A percentile compares a stretch with the other conserved stretches of the same genome.
Evolutionary conservation across 1,140 invertebrate species (phyloP).

Genomic region (Holotrichia oblita): DNA sequence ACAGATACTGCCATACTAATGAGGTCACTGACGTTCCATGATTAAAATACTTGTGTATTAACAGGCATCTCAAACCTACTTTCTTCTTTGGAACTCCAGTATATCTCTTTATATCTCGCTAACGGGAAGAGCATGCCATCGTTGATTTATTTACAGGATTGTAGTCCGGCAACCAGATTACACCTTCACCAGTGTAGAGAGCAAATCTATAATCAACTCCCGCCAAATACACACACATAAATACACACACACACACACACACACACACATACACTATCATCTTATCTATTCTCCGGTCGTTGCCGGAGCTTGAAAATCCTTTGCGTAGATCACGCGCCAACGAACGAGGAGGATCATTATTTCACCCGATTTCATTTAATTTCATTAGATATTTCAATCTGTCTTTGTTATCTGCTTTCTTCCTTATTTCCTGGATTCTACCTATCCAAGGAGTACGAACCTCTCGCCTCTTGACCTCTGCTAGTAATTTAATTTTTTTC

Average conservation of each 20-base stretch:
- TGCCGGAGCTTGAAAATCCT: constrained; percentile 1
- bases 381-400: constrained; percentile 54
- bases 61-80: too few species aligned
- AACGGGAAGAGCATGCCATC: background rate
- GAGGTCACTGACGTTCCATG: too few species aligned
- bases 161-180: constrained; percentile 43
- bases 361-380: constrained; percentile 54
- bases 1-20: too few species aligned
- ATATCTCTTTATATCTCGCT: constrained; percentile 1
- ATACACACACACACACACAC: too few species aligned
- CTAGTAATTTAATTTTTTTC: background rate
- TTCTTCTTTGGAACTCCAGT: too few species aligned
- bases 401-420: constrained; percentile 43
- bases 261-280: constrained; percentile 43
- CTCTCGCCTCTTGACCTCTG: background rate
- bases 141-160: constrained; percentile 45
- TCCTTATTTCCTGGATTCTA: background rate
- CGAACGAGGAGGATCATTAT: constrained; percentile 47
- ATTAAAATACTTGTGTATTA: too few species aligned
- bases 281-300: constrained; percentile 44
- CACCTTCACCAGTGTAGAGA: constrained; percentile 41
- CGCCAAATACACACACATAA: too few species aligned
- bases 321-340: constrained; percentile 44
- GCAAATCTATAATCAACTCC: constrained; percentile 49
- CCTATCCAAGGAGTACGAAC: background rate